Evolutionary conservation across 2,113 vertebrate species (phyloP).

Genomic region (Nasalis larvatus): DNA sequence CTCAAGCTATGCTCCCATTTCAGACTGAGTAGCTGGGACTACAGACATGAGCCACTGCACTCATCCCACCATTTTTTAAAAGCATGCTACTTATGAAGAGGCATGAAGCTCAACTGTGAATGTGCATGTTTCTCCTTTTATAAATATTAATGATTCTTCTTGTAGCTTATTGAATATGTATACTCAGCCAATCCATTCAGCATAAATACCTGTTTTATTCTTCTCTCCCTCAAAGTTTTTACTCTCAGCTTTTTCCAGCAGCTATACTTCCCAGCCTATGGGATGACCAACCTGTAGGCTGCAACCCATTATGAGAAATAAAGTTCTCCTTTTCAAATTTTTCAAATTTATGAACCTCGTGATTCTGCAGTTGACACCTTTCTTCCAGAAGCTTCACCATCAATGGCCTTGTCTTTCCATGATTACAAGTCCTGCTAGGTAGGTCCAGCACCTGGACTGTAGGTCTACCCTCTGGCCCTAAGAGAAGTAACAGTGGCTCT

Average conservation of each 20-base stretch:
- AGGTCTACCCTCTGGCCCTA: neutral
- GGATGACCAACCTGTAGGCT: neutral
- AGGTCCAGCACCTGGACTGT: neutral
- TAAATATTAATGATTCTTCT: neutral
- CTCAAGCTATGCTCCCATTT: no score
- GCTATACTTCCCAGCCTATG: neutral
- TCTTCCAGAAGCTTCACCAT: neutral
- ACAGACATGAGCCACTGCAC: no score
- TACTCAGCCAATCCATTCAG: neutral
- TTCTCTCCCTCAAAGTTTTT: neutral
- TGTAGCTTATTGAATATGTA: neutral
- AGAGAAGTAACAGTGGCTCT: rapidly evolving
- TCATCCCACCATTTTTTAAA: no score
- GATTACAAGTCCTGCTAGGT: rapidly evolving
- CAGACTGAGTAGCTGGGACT: no score
- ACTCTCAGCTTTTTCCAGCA: neutral
- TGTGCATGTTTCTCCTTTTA: neutral
- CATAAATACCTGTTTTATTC: neutral
- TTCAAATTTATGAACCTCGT: neutral
- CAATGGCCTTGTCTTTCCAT: neutral
- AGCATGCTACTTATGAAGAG: no score
- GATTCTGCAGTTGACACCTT: no score
- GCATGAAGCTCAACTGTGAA: neutral
- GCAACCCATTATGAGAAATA: neutral
- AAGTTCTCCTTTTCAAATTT: neutral